phyloP scores from a whole-genome alignment of 2,113 vertebrate species.

The Orthonyx spaldingii region DNA sequence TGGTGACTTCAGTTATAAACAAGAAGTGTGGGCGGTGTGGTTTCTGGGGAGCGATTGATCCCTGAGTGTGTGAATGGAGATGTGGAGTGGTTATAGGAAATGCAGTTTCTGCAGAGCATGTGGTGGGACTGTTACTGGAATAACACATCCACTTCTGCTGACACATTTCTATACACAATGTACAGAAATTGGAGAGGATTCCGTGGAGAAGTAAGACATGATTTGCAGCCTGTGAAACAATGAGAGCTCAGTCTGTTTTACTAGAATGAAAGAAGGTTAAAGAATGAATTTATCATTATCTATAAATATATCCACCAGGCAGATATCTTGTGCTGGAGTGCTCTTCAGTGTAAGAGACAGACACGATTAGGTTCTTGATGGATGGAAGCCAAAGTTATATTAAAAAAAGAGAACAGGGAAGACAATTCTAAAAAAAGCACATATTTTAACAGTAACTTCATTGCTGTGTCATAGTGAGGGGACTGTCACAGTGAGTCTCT shows the following conservation, averaged over 20 bases:
- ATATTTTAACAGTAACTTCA: neutral
- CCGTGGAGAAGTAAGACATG: neutral
- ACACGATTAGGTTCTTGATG: neutral
- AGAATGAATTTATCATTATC: neutral
- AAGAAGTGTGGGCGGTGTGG: neutral
- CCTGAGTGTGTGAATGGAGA: neutral
- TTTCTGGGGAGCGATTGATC: neutral
- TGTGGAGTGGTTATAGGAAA: neutral
- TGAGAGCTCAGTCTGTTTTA: neutral
- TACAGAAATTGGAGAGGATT: neutral
- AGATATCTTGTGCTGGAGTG: neutral
- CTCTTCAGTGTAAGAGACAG: neutral
- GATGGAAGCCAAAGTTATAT: neutral
- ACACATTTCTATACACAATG: neutral
- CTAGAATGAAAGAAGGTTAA: neutral
- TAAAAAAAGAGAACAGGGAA: neutral
- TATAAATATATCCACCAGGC: slow-evolving; percentile 21
- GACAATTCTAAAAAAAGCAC: neutral
- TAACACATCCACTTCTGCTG: neutral
- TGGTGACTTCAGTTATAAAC: neutral
- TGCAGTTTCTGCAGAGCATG: neutral
- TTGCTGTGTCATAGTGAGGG: neutral
- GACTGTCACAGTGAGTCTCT: neutral
- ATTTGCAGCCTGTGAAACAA: neutral
- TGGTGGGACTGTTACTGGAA: neutral